Evolutionary conservation across 2,888 invertebrate species (phyloP), one percentile per base, ranked within the genome.

Genomic region (Pristionchus fissidentatus): DNA sequence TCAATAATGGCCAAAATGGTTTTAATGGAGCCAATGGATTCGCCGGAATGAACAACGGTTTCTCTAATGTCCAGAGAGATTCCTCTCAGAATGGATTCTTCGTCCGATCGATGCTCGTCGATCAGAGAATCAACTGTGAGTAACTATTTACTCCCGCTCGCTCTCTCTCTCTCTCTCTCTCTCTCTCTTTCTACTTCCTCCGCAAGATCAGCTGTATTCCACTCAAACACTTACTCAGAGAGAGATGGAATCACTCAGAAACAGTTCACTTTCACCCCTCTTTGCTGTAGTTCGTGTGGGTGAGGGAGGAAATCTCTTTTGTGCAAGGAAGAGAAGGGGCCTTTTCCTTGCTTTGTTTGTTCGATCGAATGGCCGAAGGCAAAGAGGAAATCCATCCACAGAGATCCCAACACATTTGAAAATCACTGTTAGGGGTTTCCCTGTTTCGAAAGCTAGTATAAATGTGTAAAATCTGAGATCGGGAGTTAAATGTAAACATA

Each of bases 71-170:
- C 35, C 83, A 83, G 73, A 70, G 70, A 32, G 83, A 83, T 38
- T 26, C 70, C 32, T 32, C 41, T 10, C 49, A 43, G 26, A 43
- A 49, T 1, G 46, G 46, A 46, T 32, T 38, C 70, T 87, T 87
- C 84, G 84, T 86, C 41, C 66, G 88, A 82, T 85, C 86, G 70
- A 85, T 85, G n/a, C 87, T 88, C 49, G 83, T 88, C 52, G 86
- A 84, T 26, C 85, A 85, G 75, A 84, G 85, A 86, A 84, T 88
- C 83, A 88, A 88, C 85, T 87, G 88, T 87, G 32, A 85, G 88
- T 85, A 10, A 55, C 13, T 22, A 22, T n/a, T 22, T 19, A 15
- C n/a, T n/a, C 10, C 10, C n/a, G 55, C 57, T 4, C n/a, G 46
- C 15, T 46, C 46, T 46, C 15, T 15, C 15, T 46, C 46, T 46